These are phyloP conservation scores for Drosophila austrosaltans DNA, from an alignment of 2,888 invertebrate genomes.

Conservation along the genomic window DNA sequence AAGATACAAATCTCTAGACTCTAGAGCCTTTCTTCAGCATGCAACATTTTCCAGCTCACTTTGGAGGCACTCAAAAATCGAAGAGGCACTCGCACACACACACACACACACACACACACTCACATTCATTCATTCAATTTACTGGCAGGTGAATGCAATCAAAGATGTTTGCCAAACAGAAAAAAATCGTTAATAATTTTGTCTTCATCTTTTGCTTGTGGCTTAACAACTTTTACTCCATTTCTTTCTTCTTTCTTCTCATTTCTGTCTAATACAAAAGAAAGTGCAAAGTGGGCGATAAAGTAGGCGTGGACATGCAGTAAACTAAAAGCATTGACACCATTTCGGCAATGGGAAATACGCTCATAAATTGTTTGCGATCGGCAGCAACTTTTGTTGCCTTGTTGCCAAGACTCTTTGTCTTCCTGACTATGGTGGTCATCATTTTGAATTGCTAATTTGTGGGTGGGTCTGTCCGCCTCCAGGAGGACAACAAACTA, in stretches of 20 bases:
- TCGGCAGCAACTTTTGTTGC: constrained; percentile 4
- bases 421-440: constrained; percentile 20
- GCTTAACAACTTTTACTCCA: constrained; percentile 52
- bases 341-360: constrained; percentile 15
- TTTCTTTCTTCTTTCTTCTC: constrained; percentile 44
- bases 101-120: constrained; percentile 42
- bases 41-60: constrained; percentile 17
- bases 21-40: constrained; percentile 13
- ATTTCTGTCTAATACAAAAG: constrained; percentile 56
- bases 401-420: background rate
- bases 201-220: constrained; percentile 26
- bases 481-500: background rate
- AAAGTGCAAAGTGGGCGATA: constrained; percentile 54
- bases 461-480: constrained; percentile 31
- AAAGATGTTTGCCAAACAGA: constrained; percentile 40
- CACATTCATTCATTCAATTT: constrained; percentile 15
- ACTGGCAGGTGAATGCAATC: constrained; percentile 66
- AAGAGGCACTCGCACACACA: constrained; percentile 13
- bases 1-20: constrained; percentile 11
- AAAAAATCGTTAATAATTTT: constrained; percentile 46
- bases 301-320: constrained; percentile 45
- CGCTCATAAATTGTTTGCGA: background rate
- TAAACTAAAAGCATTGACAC: constrained; percentile 21
- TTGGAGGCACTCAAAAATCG: background rate
- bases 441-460: constrained; percentile 45